phyloP scores from a whole-genome alignment of 2,797 vertebrate genomes.

The Phataginus tricuspis region DNA sequence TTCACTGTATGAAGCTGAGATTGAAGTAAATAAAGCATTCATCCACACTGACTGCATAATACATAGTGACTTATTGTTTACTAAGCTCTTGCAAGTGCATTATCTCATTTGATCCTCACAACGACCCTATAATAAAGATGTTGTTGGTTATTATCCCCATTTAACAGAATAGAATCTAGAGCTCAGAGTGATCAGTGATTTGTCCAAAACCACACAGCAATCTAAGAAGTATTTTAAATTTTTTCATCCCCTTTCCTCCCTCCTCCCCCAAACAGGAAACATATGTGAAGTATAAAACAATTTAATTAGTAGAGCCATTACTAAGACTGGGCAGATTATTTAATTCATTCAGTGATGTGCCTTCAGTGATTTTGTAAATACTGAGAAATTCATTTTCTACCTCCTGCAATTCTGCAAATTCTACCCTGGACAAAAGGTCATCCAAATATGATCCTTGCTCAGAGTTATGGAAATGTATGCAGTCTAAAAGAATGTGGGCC shows the following conservation, averaged over 20 bases:
- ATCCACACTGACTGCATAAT: not conserved
- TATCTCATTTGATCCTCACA: conserved; percentile 44
- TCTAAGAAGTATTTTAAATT: conserved; percentile 36
- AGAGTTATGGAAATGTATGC: conserved; percentile 77
- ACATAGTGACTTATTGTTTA: conserved; percentile 51
- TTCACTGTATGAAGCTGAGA: conserved; percentile 64
- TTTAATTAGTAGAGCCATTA: conserved; percentile 42
- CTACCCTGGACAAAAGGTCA: conserved; percentile 68
- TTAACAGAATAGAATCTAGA: conserved; percentile 1
- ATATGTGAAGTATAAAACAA: conserved; percentile 18
- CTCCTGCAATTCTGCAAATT: conserved; percentile 64
- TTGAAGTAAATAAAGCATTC: conserved; percentile 64
- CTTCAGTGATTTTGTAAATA: conserved; percentile 45
- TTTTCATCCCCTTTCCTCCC: not conserved
- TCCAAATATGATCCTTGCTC: conserved; percentile 71
- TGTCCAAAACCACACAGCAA: conserved; percentile 54
- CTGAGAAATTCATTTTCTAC: conserved; percentile 63
- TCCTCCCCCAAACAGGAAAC: conserved; percentile 22
- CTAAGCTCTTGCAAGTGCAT: conserved; percentile 37
- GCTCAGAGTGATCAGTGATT: conserved; percentile 41
- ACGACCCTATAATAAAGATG: not conserved
- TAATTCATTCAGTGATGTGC: conserved; percentile 46
- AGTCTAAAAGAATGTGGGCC: conserved; percentile 74
- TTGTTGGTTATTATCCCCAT: conserved; percentile 17
- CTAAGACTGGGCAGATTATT: conserved; percentile 43